These are phyloP conservation scores for Hirtodrosophila confusa DNA, from an alignment of 2,888 invertebrate species.

Conservation along the genomic window DNA sequence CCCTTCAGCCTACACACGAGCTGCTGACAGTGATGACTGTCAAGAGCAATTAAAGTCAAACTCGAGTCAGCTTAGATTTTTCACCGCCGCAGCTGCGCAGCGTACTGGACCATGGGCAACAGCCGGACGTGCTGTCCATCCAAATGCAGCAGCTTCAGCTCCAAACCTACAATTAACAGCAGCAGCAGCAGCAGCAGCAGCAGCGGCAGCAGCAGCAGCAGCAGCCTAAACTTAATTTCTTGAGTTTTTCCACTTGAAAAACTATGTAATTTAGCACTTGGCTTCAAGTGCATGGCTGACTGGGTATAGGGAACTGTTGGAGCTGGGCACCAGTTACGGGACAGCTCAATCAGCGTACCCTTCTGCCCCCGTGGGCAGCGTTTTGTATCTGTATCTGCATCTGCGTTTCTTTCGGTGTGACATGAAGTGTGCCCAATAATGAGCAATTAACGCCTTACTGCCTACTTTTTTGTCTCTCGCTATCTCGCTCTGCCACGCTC, in stretches of 20 bases:
- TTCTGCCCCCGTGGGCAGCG: conserved; percentile 8
- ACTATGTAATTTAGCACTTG: conserved; percentile 79
- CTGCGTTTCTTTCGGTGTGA: conserved; percentile 63
- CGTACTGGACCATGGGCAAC: conserved; percentile 23
- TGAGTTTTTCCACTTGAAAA: conserved; percentile 78
- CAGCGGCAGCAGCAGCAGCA: conserved; percentile 35
- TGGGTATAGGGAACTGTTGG: conserved; percentile 26
- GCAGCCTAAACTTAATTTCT: conserved; percentile 78
- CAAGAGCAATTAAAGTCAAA: conserved; percentile 83
- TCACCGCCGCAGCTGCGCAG: conserved; percentile 74
- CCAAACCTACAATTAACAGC: conserved; percentile 74
- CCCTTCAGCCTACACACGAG: conserved; percentile 17
- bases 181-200: conserved; percentile 43
- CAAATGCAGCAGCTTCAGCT: conserved; percentile 60
- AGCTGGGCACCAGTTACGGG: conserved; percentile 39
- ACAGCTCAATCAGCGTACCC: conserved; percentile 69
- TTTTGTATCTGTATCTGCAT: conserved; percentile 43
- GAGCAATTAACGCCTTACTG: conserved; percentile 82
- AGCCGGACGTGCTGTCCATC: conserved; percentile 73
- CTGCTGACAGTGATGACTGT: conserved; percentile 81
- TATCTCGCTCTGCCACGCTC: conserved; percentile 11
- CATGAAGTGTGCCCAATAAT: conserved; percentile 84
- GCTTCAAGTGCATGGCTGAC: conserved; percentile 62
- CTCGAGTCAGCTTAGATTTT: conserved; percentile 79
- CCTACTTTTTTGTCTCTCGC: conserved; percentile 53